Evolutionary conservation across 1,140 invertebrate species (phyloP).

Genomic region (Diorhabda sublineata): DNA sequence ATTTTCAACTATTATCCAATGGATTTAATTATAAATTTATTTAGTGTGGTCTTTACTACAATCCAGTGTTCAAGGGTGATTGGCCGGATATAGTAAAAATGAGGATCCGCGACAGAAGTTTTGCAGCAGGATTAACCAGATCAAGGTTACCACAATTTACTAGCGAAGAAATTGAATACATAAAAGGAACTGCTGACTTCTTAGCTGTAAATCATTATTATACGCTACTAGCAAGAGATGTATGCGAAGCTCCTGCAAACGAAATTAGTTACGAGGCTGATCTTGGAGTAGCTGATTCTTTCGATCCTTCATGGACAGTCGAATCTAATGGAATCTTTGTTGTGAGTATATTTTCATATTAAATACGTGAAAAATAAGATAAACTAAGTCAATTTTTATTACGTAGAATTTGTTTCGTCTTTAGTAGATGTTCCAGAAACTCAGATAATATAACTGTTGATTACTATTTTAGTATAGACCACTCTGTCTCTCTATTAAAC

Average conservation of each 20-base stretch:
- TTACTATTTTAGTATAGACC: too few relatives aligned
- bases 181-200: constrained; percentile 6
- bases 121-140: not conserved
- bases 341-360: not conserved
- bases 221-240: not conserved
- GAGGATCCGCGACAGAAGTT: not conserved
- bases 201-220: constrained; percentile 7
- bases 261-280: not conserved
- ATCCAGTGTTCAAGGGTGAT: constrained; percentile 5
- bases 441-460: too few relatives aligned
- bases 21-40: not conserved
- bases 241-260: too few relatives aligned
- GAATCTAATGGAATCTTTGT: not conserved
- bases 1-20: too few relatives aligned
- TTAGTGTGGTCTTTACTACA: constrained; percentile 8
- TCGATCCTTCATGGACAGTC: constrained; percentile 1
- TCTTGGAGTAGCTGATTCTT: not conserved
- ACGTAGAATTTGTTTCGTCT: too few relatives aligned
- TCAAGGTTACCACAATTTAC: not conserved
- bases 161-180: not conserved
- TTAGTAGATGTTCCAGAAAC: too few relatives aligned
- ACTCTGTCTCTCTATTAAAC: too few relatives aligned
- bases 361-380: too few relatives aligned
- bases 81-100: not conserved
- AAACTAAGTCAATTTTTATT: too few relatives aligned